These are phyloP conservation scores for Homarus americanus DNA, from an alignment of 1,140 invertebrate species.

Conservation along the genomic window DNA sequence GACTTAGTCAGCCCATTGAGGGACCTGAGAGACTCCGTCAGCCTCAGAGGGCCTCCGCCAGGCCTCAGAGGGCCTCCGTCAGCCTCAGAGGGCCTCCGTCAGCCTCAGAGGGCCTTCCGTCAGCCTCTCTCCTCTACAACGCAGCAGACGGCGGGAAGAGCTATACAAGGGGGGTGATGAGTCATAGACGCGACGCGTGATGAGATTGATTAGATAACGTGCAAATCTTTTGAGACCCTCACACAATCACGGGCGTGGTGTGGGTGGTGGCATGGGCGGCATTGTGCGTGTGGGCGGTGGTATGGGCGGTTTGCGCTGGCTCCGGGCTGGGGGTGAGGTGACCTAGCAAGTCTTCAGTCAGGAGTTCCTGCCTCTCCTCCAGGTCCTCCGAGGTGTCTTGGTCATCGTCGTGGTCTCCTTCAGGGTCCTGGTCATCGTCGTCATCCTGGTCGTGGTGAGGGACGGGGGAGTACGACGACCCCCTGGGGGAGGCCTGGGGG, in stretches of 20 bases:
- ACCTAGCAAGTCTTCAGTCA: conserved; percentile 52
- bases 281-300: conserved; percentile 47
- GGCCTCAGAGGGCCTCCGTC: no score
- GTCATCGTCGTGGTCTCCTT: conserved; percentile 51
- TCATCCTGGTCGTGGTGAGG: conserved; percentile 50
- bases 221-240: no score
- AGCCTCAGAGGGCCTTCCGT: no score
- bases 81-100: no score
- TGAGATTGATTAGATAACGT: no score
- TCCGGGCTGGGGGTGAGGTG: conserved; percentile 64
- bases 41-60: no score
- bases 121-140: no score
- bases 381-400: conserved; percentile 68
- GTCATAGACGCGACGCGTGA: no score
- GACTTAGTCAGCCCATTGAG: no score
- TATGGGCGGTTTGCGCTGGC: conserved; percentile 57
- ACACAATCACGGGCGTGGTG: conserved; percentile 63
- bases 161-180: no score
- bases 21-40: no score
- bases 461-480: conserved; percentile 60
- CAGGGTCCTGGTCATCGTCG: conserved; percentile 37
- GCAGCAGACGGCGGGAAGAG: no score
- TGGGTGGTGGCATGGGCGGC: conserved; percentile 51
- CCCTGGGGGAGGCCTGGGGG: conserved; percentile 49
- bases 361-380: conserved; percentile 62